Conservation (phyloP, 2,113 vertebrate species). For the Anhinga rufa region DNA sequence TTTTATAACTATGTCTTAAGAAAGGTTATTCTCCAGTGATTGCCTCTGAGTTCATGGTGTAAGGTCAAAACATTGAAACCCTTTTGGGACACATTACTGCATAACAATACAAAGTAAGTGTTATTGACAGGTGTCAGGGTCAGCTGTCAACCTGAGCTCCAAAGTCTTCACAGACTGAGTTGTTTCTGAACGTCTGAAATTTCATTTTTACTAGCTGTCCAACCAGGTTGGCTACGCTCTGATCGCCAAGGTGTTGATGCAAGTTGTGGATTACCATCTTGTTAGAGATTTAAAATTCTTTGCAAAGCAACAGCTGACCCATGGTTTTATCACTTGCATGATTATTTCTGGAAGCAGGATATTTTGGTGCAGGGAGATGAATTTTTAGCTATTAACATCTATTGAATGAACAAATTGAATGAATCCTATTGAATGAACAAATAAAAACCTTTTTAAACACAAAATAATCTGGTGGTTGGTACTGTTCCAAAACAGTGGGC, state of each 20-base stretch:
- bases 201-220: neutral
- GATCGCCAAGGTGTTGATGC: neutral
- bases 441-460: neutral
- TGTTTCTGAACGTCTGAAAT: neutral
- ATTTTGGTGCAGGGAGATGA: neutral
- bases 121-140: neutral
- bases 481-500: neutral
- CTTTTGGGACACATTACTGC: neutral
- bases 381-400: neutral
- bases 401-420: neutral
- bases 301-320: neutral
- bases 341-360: slow-evolving; percentile 12
- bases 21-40: neutral
- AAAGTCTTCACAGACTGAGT: neutral
- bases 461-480: neutral
- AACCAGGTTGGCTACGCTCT: neutral
- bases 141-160: neutral
- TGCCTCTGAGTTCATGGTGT: neutral
- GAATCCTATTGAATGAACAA: neutral
- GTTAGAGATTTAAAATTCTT: neutral
- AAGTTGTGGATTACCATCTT: neutral
- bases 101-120: neutral
- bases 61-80: neutral
- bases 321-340: neutral
- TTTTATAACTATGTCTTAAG: neutral